Evolutionary conservation across 2,797 vertebrate genomes (phyloP).

Genomic region (Anguilla megastoma): DNA sequence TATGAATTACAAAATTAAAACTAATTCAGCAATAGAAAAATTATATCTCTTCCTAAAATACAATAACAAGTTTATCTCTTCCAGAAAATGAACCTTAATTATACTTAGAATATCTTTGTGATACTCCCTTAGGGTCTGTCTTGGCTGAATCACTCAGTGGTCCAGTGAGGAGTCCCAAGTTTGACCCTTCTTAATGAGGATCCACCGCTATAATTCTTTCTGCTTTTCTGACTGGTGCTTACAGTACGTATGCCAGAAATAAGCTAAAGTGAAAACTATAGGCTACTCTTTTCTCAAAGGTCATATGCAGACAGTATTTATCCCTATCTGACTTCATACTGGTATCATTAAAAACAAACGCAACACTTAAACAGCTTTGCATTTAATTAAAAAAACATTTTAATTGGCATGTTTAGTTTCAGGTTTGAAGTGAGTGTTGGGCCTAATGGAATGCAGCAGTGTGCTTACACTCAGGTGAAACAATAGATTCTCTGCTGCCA

Average conservation of each 20-base stretch:
- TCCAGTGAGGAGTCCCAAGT: not conserved
- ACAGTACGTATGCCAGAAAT: not conserved
- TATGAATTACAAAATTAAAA: not conserved
- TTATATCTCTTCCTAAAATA: not conserved
- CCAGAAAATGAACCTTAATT: not conserved
- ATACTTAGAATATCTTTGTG: not conserved
- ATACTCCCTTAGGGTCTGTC: not conserved
- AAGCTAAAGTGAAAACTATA: not conserved
- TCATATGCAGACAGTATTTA: not conserved
- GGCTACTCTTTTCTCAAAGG: not conserved
- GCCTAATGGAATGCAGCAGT: not conserved
- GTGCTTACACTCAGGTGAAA: not conserved
- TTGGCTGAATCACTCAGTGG: not conserved
- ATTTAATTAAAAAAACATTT: slow-evolving; percentile 6
- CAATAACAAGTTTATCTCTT: not conserved
- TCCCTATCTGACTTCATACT: slow-evolving; percentile 22
- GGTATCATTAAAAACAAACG: not conserved
- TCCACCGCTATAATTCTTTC: not conserved
- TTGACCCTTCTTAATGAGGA: not conserved
- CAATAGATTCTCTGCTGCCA: not conserved
- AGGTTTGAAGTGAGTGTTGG: not conserved
- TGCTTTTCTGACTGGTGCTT: not conserved
- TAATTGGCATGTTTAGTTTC: not conserved
- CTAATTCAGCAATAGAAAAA: not conserved
- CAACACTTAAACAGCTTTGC: not conserved